phyloP scores from a whole-genome alignment of 2,888 invertebrate genomes.

The Morinoia aosen region DNA sequence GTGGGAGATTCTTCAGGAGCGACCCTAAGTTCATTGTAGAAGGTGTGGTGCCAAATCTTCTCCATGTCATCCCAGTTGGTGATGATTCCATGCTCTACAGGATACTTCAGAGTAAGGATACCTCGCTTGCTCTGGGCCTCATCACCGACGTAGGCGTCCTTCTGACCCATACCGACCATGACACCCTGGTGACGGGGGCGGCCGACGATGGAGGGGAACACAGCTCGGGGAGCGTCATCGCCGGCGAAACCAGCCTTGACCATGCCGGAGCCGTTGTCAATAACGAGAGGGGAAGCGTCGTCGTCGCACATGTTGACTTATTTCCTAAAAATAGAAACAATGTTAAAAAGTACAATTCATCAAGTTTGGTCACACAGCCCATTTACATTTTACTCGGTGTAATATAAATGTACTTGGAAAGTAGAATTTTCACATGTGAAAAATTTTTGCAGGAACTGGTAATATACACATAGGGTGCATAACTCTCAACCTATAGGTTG shows the following conservation, averaged over 20 bases:
- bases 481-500: too few species aligned
- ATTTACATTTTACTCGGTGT: neutral
- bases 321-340: neutral
- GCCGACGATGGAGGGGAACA: constrained; percentile 56
- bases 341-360: neutral
- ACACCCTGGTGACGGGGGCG: constrained; percentile 76
- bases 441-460: too few species aligned
- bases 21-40: constrained; percentile 78
- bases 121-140: constrained; percentile 89
- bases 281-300: constrained; percentile 61
- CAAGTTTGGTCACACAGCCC: neutral
- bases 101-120: constrained; percentile 69
- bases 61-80: too few species aligned
- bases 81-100: constrained; percentile 37
- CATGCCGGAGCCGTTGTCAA: constrained; percentile 66
- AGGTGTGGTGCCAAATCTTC: too few species aligned
- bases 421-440: neutral
- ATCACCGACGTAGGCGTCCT: constrained; percentile 96
- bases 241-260: constrained; percentile 16
- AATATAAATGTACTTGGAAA: neutral
- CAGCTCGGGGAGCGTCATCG: too few species aligned
- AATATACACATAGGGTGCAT: too few species aligned
- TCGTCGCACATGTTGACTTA: constrained; percentile 61
- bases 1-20: constrained; percentile 88
- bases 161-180: constrained; percentile 75